Evolutionary conservation across 2,113 vertebrate species (phyloP).

Genomic region (Maccullochella peelii): DNA sequence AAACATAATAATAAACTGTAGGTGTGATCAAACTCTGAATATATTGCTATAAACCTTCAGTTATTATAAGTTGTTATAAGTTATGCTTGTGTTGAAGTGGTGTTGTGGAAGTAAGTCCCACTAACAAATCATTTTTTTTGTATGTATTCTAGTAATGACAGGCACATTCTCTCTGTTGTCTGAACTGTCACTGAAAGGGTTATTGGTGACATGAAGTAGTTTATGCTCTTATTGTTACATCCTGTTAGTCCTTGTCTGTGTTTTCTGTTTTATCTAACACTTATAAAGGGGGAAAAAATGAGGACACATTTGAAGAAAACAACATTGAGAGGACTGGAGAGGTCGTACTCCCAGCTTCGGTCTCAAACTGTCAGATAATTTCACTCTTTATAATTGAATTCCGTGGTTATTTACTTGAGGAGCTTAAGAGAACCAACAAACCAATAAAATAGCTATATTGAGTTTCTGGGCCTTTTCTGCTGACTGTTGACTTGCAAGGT

Average conservation of each 20-base stretch:
- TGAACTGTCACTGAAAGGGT: slow-evolving; percentile 15
- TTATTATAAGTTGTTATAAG: neutral
- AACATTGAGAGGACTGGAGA: slow-evolving; percentile 16
- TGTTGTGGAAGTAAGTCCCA: neutral
- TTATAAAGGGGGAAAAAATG: slow-evolving; percentile 14
- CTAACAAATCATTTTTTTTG: slow-evolving; percentile 29
- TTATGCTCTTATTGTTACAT: slow-evolving; percentile 39
- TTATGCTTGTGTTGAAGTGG: slow-evolving; percentile 1
- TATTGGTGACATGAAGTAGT: slow-evolving; percentile 31
- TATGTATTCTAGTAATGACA: neutral
- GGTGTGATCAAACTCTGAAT: neutral
- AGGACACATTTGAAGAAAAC: slow-evolving; percentile 36
- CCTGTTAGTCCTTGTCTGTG: too few relatives aligned
- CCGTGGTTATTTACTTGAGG: slow-evolving; percentile 83
- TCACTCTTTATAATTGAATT: slow-evolving; percentile 81
- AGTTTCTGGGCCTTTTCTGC: slow-evolving; percentile 82
- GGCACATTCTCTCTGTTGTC: slow-evolving; percentile 25
- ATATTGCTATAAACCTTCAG: neutral
- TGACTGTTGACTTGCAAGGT: slow-evolving; percentile 83
- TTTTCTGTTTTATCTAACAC: too few relatives aligned
- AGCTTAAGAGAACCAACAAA: slow-evolving; percentile 80
- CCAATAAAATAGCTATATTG: slow-evolving; percentile 83
- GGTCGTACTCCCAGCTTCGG: slow-evolving; percentile 12
- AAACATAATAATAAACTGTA: neutral
- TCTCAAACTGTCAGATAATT: slow-evolving; percentile 74